phyloP scores from a whole-genome alignment of 2,797 vertebrate species.

The Catostomus latipinnis region DNA sequence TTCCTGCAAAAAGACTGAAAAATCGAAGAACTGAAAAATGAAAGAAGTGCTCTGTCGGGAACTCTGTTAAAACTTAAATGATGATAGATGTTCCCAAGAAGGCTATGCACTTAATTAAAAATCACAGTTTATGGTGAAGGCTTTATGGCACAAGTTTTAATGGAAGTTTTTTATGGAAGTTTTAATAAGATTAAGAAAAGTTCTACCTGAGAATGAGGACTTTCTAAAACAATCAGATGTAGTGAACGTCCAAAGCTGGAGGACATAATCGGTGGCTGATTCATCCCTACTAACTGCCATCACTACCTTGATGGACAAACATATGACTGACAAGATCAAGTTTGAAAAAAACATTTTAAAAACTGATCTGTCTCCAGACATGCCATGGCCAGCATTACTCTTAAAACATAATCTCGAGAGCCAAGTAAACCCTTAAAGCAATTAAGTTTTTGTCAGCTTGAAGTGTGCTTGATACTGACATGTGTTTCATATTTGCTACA shows the following conservation, averaged over 20 bases:
- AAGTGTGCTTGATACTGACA: neutral
- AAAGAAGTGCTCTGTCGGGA: constrained; percentile 23
- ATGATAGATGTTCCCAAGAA: constrained; percentile 17
- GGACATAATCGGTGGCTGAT: neutral
- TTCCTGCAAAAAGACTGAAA: neutral
- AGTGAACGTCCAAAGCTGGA: neutral
- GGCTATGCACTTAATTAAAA: constrained; percentile 18
- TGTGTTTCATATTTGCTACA: neutral
- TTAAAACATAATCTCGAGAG: neutral
- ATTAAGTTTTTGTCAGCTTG: neutral
- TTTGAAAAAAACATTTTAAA: constrained; percentile 9
- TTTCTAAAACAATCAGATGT: constrained; percentile 5
- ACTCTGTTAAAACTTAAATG: constrained; percentile 8
- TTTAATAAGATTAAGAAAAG: neutral
- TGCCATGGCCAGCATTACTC: neutral
- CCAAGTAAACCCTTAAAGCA: neutral
- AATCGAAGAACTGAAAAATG: neutral
- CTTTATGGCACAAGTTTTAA: constrained; percentile 9
- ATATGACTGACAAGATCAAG: neutral
- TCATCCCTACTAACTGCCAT: neutral
- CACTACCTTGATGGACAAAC: neutral
- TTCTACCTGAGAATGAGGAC: neutral
- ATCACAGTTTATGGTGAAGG: neutral
- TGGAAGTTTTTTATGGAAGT: neutral
- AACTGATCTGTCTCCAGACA: neutral